Conservation (phyloP, 2,888 invertebrate genomes). For the Drepana falcataria region DNA sequence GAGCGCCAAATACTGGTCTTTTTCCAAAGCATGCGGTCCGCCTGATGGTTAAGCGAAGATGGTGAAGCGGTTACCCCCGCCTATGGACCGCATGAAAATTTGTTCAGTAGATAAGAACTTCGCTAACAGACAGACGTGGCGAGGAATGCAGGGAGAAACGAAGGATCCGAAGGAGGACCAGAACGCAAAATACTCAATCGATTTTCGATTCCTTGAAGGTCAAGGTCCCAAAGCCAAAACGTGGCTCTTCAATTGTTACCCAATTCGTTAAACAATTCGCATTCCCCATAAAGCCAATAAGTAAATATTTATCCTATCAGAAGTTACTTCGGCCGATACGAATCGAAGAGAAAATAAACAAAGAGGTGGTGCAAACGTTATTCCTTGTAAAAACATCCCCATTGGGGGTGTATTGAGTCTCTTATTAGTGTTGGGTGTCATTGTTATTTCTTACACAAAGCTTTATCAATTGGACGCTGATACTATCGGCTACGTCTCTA, state of each 20-base stretch:
- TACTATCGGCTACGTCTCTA: not conserved
- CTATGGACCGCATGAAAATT: too few species aligned
- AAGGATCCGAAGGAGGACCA: too few species aligned
- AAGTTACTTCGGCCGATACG: not conserved
- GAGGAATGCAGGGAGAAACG: too few species aligned
- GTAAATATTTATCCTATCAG: not conserved
- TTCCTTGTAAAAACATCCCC: not conserved
- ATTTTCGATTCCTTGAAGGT: constrained; percentile 1
- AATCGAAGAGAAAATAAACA: not conserved
- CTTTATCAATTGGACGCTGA: not conserved
- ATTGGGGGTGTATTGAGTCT: not conserved
- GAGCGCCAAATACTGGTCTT: too few species aligned
- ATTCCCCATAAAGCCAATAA: not conserved
- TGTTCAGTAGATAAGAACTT: too few species aligned
- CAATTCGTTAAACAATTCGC: not conserved
- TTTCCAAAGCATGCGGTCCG: too few species aligned
- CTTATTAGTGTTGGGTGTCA: not conserved
- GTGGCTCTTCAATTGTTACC: not conserved
- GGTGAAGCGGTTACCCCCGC: too few species aligned
- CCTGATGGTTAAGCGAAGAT: too few species aligned
- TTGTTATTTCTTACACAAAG: constrained; percentile 3
- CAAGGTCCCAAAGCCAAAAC: not conserved
- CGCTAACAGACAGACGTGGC: too few species aligned
- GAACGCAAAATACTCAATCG: not conserved
- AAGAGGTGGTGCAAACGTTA: not conserved